Evolutionary conservation across 2,113 vertebrate species (phyloP).

Genomic region (Lipophrys pholis): DNA sequence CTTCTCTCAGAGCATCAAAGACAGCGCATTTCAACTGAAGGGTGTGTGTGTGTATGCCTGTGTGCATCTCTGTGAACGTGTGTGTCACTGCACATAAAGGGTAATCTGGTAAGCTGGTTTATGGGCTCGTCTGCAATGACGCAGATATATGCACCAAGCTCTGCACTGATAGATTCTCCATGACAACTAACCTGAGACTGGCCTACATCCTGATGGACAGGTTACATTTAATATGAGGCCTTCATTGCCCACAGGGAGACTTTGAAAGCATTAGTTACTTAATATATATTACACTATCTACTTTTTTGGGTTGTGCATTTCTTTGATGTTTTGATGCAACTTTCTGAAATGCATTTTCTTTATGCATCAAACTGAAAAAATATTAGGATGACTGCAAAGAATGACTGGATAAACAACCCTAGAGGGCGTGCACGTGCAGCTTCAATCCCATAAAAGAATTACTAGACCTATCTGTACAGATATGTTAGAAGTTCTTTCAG

Average conservation of each 20-base stretch:
- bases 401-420: not conserved
- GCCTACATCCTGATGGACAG: slow-evolving; percentile 26
- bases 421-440: slow-evolving; percentile 6
- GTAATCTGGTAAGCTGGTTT: slow-evolving; percentile 85
- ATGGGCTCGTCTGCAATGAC: slow-evolving; percentile 80
- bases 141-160: slow-evolving; percentile 68
- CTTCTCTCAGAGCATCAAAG: no score
- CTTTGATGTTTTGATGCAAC: no score
- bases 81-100: slow-evolving; percentile 63
- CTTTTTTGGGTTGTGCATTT: not conserved
- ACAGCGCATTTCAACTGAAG: no score
- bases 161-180: slow-evolving; percentile 69
- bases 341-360: no score
- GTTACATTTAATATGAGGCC: not conserved
- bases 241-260: no score
- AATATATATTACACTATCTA: not conserved
- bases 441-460: not conserved
- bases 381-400: no score
- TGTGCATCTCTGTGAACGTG: slow-evolving; percentile 43
- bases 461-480: not conserved
- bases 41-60: not conserved
- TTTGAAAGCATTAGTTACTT: not conserved
- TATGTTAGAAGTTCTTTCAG: no score
- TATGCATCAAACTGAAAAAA: no score
- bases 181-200: slow-evolving; percentile 66